A percentile compares a stretch with the other conserved stretches of the same genome.
Evolutionary conservation across 53 echinoderm and acorn worm species (phyloP).

Genomic region (Echinarachnius parma): DNA sequence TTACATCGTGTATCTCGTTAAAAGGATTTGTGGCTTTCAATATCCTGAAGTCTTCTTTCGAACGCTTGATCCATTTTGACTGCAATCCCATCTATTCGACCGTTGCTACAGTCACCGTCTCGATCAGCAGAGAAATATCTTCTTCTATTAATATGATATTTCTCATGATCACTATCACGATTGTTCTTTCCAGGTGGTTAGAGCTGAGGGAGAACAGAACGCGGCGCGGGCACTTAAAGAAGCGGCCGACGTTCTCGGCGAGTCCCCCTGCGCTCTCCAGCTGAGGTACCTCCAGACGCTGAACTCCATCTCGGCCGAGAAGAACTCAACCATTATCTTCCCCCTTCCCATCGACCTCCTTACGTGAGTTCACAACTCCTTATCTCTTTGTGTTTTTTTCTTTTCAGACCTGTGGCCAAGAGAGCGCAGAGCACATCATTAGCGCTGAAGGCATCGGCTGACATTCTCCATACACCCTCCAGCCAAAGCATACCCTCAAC

Average conservation of each 20-base stretch:
- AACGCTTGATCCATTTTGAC: too few species aligned
- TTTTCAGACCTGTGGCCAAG: conserved; percentile 69
- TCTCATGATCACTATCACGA: too few species aligned
- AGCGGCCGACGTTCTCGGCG: conserved; percentile 64
- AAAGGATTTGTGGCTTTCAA: too few species aligned
- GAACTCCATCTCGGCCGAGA: conserved; percentile 40
- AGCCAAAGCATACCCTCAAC: too few species aligned
- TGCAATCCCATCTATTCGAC: too few species aligned
- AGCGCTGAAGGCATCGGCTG: conserved; percentile 75
- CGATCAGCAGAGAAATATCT: too few species aligned
- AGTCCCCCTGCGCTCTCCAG: conserved; percentile 69
- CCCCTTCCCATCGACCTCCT: conserved; percentile 17
- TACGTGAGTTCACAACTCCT: too few species aligned
- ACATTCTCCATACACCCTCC: too few species aligned
- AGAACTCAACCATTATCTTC: conserved; percentile 34
- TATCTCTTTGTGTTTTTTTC: neutral
- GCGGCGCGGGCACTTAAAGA: conserved; percentile 82
- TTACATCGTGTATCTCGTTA: too few species aligned
- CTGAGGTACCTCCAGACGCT: conserved; percentile 85
- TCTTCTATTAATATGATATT: too few species aligned
- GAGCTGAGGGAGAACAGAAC: conserved; percentile 86
- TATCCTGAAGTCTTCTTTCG: too few species aligned
- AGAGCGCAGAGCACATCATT: conserved; percentile 70
- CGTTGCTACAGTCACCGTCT: too few species aligned
- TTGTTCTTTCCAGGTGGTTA: conserved; percentile 34